A percentile compares a stretch with the other conserved stretches of the same genome.
Conservation (phyloP, 2,888 invertebrate species). For the Tenthredo livida region DNA sequence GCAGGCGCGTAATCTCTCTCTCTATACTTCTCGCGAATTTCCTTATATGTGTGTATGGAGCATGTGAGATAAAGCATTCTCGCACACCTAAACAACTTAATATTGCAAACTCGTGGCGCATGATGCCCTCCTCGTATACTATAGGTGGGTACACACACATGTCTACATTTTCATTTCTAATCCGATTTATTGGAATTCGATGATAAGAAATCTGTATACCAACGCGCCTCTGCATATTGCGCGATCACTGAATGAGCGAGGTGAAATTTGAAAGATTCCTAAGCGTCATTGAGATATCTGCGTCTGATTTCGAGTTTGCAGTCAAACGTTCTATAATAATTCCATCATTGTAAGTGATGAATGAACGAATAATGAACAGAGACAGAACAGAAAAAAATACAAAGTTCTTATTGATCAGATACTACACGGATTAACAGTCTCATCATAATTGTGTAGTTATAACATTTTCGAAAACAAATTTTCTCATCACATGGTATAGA, state of each 20-base stretch:
- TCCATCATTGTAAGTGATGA: neutral
- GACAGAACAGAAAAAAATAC: neutral
- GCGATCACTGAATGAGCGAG: neutral
- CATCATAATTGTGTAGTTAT: neutral
- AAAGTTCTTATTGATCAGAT: neutral
- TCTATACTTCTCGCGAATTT: neutral
- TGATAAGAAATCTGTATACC: slow-evolving; percentile 29
- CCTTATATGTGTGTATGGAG: neutral
- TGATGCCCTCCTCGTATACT: neutral
- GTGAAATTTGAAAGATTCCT: neutral
- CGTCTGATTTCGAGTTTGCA: neutral
- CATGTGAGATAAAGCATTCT: slow-evolving; percentile 8
- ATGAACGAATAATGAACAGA: neutral
- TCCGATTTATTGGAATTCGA: slow-evolving; percentile 27
- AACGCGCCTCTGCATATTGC: neutral
- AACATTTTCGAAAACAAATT: neutral
- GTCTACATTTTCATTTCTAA: slow-evolving; percentile 13
- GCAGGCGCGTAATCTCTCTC: neutral
- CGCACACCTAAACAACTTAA: neutral
- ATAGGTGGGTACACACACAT: neutral
- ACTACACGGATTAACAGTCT: neutral
- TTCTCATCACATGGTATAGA: neutral
- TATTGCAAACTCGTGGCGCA: neutral
- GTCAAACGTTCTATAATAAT: neutral
- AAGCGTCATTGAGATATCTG: neutral